Evolutionary conservation across 2,113 vertebrate genomes (phyloP).

Genomic region (Amazona vittata): DNA sequence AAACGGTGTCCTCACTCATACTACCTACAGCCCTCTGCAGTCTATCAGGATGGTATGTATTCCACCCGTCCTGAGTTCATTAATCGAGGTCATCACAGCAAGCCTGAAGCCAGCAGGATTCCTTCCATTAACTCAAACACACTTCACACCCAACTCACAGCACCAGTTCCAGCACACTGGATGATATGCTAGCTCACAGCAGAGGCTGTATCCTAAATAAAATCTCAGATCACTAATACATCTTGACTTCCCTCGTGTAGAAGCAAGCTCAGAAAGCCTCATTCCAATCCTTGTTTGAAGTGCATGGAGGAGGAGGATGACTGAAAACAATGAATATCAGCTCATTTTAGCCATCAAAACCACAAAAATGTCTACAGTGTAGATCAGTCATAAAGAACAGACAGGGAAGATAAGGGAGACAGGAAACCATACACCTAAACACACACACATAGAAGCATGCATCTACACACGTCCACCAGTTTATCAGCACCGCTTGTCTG

Average conservation of each 20-base stretch:
- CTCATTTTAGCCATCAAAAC: slow-evolving; percentile 42
- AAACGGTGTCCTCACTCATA: neutral
- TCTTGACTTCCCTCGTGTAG: neutral
- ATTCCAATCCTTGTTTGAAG: neutral
- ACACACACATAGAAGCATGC: neutral
- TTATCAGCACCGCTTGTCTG: slow-evolving; percentile 26
- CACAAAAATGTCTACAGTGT: slow-evolving; percentile 59
- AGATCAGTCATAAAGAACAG: slow-evolving; percentile 49
- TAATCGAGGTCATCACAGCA: neutral
- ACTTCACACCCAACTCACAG: neutral
- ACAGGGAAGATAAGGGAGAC: slow-evolving; percentile 25
- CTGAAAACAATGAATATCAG: neutral
- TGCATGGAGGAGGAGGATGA: neutral
- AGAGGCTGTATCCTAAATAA: neutral
- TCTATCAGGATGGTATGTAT: neutral
- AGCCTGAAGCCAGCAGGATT: neutral
- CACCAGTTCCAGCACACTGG: neutral
- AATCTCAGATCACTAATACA: neutral
- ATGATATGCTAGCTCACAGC: accelerated
- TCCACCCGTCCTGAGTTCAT: neutral
- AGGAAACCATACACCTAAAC: slow-evolving; percentile 25
- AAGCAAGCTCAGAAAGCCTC: neutral
- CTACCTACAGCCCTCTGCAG: neutral
- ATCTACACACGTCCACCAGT: neutral
- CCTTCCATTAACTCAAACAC: neutral